These are phyloP conservation scores for Lemur catta DNA, from an alignment of 2,797 vertebrate genomes.

Conservation along the genomic window DNA sequence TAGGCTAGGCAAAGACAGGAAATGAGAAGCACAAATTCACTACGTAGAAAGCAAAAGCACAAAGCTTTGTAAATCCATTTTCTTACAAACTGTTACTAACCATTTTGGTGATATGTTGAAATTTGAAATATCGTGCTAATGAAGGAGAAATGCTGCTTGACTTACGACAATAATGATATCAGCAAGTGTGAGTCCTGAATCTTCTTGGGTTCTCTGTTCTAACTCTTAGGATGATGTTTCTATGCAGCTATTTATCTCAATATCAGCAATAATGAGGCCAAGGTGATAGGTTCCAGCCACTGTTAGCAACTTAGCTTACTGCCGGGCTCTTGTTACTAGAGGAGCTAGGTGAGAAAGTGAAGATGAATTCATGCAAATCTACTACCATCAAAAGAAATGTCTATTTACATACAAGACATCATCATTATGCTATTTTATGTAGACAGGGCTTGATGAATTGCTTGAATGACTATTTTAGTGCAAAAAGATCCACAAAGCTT, in stretches of 20 bases:
- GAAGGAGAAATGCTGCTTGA: neutral
- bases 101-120: neutral
- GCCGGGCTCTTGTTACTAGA: neutral
- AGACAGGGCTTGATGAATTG: neutral
- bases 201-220: neutral
- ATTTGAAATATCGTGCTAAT: neutral
- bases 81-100: neutral
- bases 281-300: neutral
- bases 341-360: neutral
- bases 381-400: neutral
- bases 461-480: neutral
- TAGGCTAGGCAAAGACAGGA: constrained; percentile 14
- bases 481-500: constrained; percentile 26
- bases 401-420: neutral
- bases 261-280: neutral
- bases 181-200: neutral
- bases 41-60: neutral
- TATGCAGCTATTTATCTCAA: neutral
- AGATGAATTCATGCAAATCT: neutral
- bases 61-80: neutral
- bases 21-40: constrained; percentile 19
- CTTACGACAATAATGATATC: neutral
- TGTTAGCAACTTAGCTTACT: neutral
- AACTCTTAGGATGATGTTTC: neutral
- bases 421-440: neutral